These are phyloP conservation scores for Oncopeltus fasciatus DNA, from an alignment of 1,140 invertebrate genomes.

Conservation along the genomic window DNA sequence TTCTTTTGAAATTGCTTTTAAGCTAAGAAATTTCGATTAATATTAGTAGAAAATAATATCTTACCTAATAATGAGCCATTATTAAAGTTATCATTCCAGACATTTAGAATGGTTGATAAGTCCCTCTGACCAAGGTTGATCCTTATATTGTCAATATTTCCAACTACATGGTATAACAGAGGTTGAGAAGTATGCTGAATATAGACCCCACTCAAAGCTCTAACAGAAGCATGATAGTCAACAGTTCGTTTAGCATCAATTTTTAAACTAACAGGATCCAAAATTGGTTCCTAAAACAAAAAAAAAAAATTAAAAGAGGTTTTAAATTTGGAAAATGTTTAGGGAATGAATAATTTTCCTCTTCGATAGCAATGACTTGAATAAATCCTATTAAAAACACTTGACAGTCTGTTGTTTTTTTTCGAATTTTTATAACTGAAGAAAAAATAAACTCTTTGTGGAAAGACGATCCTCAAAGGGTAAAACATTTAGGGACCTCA, in stretches of 20 bases:
- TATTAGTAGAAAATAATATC: too few relatives aligned
- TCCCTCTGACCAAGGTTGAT: slow-evolving; percentile 59
- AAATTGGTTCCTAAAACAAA: slow-evolving; percentile 46
- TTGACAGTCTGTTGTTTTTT: too few relatives aligned
- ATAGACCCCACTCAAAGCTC: slow-evolving; percentile 15
- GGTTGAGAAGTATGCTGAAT: slow-evolving; percentile 25
- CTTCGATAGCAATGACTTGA: too few relatives aligned
- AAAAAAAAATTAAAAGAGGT: neutral
- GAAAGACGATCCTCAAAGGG: too few relatives aligned
- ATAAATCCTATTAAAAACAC: too few relatives aligned
- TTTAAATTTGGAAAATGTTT: too few relatives aligned
- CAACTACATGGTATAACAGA: slow-evolving; percentile 46
- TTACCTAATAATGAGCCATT: slow-evolving; percentile 32
- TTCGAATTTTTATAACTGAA: too few relatives aligned
- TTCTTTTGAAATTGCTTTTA: too few relatives aligned
- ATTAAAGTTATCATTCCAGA: slow-evolving; percentile 50
- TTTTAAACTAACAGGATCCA: slow-evolving; percentile 56
- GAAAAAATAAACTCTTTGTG: too few relatives aligned
- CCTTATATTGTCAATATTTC: slow-evolving; percentile 47
- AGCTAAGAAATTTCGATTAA: too few relatives aligned
- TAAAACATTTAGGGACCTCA: too few relatives aligned
- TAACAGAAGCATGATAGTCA: slow-evolving; percentile 28
- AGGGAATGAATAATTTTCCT: too few relatives aligned
- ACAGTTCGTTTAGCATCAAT: slow-evolving; percentile 56
- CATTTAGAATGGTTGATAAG: slow-evolving; percentile 46